phyloP scores from a whole-genome alignment of 2,888 invertebrate species.

The Cheilosia vulpina region DNA sequence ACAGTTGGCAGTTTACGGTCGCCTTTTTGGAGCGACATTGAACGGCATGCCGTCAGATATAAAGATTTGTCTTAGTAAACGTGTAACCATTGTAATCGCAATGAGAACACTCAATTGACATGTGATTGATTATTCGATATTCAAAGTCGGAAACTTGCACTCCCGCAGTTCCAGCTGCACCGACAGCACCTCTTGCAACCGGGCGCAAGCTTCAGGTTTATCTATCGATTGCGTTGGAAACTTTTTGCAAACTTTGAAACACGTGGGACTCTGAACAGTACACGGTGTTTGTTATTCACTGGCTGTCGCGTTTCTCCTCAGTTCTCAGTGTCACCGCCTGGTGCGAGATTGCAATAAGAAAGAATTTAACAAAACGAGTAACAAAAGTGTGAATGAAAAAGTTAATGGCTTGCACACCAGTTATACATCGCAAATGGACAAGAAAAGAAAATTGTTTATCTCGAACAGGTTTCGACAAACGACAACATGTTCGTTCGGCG shows the following conservation, averaged over 20 bases:
- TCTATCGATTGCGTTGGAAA: conserved; percentile 1
- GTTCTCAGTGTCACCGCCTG: not conserved
- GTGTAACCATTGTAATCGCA: conserved; percentile 45
- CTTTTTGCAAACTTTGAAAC: conserved; percentile 6
- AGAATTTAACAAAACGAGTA: conserved; percentile 20
- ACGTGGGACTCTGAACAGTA: conserved; percentile 39
- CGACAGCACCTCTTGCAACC: not conserved
- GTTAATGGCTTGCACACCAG: conserved; percentile 36
- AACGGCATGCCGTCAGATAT: conserved; percentile 48
- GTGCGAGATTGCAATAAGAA: not conserved
- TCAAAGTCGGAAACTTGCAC: conserved; percentile 24
- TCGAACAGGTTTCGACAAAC: conserved; percentile 55
- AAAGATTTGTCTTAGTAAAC: conserved; percentile 53
- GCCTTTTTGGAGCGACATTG: conserved; percentile 46
- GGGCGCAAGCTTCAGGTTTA: conserved; percentile 14
- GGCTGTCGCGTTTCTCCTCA: not conserved
- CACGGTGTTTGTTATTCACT: conserved; percentile 4
- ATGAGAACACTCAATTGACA: conserved; percentile 33
- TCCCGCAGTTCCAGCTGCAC: conserved; percentile 3
- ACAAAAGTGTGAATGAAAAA: conserved; percentile 48
- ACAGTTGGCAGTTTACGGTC: conserved; percentile 39
- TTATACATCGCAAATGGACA: conserved; percentile 32
- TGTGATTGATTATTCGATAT: conserved; percentile 43
- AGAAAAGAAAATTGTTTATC: conserved; percentile 12
- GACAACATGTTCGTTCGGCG: conserved; percentile 16